Base-by-base conservation (phyloP, 2,797 vertebrate genomes). In the Pteropus rufus region DNA sequence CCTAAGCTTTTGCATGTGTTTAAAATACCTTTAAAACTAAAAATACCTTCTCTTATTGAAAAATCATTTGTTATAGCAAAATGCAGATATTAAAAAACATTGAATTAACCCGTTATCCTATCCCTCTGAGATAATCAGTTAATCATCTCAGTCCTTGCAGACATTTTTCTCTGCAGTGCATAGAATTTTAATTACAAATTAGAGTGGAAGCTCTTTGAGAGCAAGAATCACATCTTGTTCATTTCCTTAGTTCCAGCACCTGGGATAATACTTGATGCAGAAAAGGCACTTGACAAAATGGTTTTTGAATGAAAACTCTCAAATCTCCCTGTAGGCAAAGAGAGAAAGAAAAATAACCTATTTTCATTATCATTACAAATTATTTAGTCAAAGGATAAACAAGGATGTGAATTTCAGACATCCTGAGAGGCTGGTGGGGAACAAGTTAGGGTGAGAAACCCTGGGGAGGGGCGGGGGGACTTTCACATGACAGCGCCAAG, bases 251-350 rank as follows among this genome's bases (percentile, higher is more conserved):
- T 62, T 56, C 62, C 31, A 70, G 31, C 52, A 91, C 19, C 23
- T 8, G 72, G 5, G 31, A 87, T 34, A 69, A 54, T 31, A 54
- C 6, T 21, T 6, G 31, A 34, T 93, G 19, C 34, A 52, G 87
- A 67, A 80, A 76, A 23, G 62, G 34, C 44, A 34, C 29, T 76
- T 62, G 62, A 72, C 60, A 80, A 75, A 58, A 76, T 39, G 26
- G 15, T 36, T 88, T 93, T 84, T 60, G 34, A 80, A 88, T 14
- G 56, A 77, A 95, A 89, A 95, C 58, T 26, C 77, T 94, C 58
- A 54, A 88, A 91, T 62, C 26, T 52, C 34, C 56, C n/a, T 82
- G 19, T 16, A 56, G 60, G 36, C 49, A 77, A 86, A 70, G 34
- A 58, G 79, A 69, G 24, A 9, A 23, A 62, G 49, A n/a, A 36